A percentile compares a stretch with the other conserved stretches of the same genome.
Evolutionary conservation across 2,797 vertebrate species (phyloP).

Genomic region (Sarcophilus harrisii): DNA sequence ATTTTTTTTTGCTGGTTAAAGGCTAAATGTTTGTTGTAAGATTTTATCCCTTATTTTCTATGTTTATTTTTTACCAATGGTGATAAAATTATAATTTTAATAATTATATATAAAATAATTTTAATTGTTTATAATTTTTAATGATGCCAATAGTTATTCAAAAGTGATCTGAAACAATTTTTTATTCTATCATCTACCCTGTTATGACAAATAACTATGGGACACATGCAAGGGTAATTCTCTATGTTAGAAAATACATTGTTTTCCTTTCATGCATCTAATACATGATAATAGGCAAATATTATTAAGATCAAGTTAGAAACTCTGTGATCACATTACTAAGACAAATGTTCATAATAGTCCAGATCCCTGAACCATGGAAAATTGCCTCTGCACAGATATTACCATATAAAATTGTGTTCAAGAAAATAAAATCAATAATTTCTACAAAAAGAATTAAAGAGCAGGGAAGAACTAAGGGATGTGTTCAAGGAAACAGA

Average conservation of each 20-base stretch:
- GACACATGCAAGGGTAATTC: conserved; percentile 54
- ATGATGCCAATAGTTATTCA: conserved; percentile 29
- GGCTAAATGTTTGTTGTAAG: neutral
- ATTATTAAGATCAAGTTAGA: conserved; percentile 81
- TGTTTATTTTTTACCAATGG: neutral
- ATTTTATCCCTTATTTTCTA: neutral
- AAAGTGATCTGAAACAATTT: conserved; percentile 53
- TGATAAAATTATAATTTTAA: neutral
- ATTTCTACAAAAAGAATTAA: conserved; percentile 67
- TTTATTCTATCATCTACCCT: conserved; percentile 42
- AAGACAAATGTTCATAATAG: conserved; percentile 80
- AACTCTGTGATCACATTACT: conserved; percentile 78
- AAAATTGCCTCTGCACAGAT: conserved; percentile 79
- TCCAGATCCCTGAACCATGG: conserved; percentile 71
- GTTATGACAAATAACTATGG: conserved; percentile 34
- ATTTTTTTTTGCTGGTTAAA: neutral
- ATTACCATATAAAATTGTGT: conserved; percentile 70
- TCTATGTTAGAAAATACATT: conserved; percentile 67
- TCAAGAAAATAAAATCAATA: conserved; percentile 79
- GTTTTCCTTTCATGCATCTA: conserved; percentile 77
- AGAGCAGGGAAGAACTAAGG: conserved; percentile 60
- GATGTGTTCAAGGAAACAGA: conserved; percentile 67
- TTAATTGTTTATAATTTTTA: neutral
- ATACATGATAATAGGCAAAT: conserved; percentile 73
- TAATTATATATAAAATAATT: neutral